Evolutionary conservation across 2,113 vertebrate species (phyloP), one percentile per base, ranked within the genome.

Genomic region (Pseudorhombus dupliciocellatus): DNA sequence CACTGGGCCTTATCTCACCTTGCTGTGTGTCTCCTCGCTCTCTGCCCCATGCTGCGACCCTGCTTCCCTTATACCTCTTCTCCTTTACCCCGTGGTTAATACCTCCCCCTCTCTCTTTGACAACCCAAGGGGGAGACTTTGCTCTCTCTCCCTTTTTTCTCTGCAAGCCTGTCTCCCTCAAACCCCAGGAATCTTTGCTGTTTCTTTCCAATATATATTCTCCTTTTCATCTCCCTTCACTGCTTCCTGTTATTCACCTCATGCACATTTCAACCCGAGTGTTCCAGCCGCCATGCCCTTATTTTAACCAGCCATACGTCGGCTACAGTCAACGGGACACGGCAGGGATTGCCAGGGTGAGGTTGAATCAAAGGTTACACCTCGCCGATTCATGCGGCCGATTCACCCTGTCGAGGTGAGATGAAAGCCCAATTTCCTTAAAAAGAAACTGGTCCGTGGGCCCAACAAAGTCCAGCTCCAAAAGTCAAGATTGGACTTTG

Each of bases 41-140:
- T 64, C 68, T 60, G 66, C 77, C 66, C 59, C 79, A 58, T 62
- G 80, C 88, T 87, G 79, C 37, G 74, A 83, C 76, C 73, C 70
- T 67, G 60, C 80, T 71, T 77, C 78, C 79, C 61, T 74, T 63
- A 71, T 64, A 85, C 18, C 61, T 64, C 52, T 37, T 55, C 66
- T 55, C 15, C 28, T 75, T 70, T 61, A 46, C 69, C 76, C 85
- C 3, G 37, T 22, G 30, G 80, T 79, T 14, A 68, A 77, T 54
- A 63, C 63, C 62, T 50, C 64, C 57, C 66, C 46, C 57, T 14
- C 28, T 60, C 57, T 75, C 56, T 56, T 24, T 64, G 58, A 11
- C 12, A 44, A 67, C 28, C 70, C 56, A 24, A 31, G 34, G 2
- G 1, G 28, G 44, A 55, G 37, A 46, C 55, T 24, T 63, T 1